Percentiles rank a stretch among this genome's conserved stretches.
phyloP scores from a whole-genome alignment of 2,797 vertebrate genomes.

The Balearica regulorum region DNA sequence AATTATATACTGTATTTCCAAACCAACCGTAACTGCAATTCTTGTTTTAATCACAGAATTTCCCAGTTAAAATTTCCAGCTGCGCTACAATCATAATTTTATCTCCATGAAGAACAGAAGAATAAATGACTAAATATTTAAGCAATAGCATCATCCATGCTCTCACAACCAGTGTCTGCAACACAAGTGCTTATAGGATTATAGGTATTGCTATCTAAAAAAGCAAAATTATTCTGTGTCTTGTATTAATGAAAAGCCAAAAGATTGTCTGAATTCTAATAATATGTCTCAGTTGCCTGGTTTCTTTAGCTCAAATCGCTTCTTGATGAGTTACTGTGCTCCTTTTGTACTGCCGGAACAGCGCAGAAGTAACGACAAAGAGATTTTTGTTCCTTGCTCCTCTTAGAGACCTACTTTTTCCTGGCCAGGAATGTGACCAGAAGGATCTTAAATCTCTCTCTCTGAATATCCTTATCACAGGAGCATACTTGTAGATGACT shows the following conservation, averaged over 20 bases:
- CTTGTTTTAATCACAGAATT: background rate
- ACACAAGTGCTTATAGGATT: background rate
- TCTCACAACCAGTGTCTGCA: background rate
- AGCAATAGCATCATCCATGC: background rate
- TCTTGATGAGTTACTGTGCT: background rate
- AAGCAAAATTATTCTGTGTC: background rate
- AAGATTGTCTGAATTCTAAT: background rate
- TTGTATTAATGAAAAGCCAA: background rate
- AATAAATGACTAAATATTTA: background rate
- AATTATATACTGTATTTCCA: background rate
- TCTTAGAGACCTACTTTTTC: background rate
- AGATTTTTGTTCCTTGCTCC: background rate
- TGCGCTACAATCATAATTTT: background rate
- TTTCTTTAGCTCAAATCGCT: background rate
- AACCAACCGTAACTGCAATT: background rate
- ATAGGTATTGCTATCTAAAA: background rate
- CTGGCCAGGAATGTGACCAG: background rate
- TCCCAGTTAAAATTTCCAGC: background rate
- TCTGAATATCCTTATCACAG: background rate
- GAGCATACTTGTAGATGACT: rapidly evolving
- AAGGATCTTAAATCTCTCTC: background rate
- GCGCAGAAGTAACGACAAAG: background rate
- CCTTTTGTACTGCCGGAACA: background rate
- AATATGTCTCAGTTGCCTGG: background rate
- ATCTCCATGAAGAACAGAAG: background rate